Conservation (phyloP, 2,888 invertebrate genomes). For the Portevinia maculata region DNA sequence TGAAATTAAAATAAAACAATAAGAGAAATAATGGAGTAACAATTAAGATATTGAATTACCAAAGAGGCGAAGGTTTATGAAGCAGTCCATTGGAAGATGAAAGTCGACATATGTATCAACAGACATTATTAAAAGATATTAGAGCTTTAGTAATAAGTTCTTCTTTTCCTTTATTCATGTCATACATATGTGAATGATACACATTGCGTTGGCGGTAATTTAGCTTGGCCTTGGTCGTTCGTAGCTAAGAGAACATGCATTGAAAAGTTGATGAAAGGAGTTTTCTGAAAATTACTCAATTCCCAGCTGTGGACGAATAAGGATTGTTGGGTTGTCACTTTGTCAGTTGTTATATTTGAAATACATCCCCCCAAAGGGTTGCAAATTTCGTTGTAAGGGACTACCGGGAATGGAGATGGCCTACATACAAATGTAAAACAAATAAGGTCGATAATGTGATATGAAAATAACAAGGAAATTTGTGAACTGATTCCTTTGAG, state of each 20-base stretch:
- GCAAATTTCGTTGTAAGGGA: slow-evolving; percentile 59
- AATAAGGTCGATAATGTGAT: slow-evolving; percentile 4
- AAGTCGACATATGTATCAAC: too few relatives aligned
- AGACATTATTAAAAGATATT: too few relatives aligned
- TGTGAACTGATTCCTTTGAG: slow-evolving; percentile 2
- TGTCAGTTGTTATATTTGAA: too few relatives aligned
- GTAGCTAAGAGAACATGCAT: slow-evolving; percentile 31
- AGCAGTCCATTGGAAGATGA: too few relatives aligned
- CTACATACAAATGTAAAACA: neutral
- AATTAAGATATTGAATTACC: too few relatives aligned
- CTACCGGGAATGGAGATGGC: slow-evolving; percentile 21
- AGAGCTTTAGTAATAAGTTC: too few relatives aligned
- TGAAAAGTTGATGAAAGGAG: slow-evolving; percentile 50
- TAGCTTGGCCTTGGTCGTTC: slow-evolving; percentile 32
- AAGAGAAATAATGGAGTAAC: too few relatives aligned
- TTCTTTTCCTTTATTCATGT: too few relatives aligned
- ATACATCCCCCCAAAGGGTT: slow-evolving; percentile 46
- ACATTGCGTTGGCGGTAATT: slow-evolving; percentile 22
- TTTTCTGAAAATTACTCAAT: slow-evolving; percentile 54
- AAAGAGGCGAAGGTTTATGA: too few relatives aligned
- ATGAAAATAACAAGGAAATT: neutral
- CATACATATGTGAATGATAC: slow-evolving; percentile 56
- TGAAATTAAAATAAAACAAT: too few relatives aligned
- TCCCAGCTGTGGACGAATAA: slow-evolving; percentile 23
- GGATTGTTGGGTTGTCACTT: slow-evolving; percentile 32